These are phyloP conservation scores for Odontamblyopus lacepedii DNA, from an alignment of 2,797 vertebrate genomes.

Conservation along the genomic window DNA sequence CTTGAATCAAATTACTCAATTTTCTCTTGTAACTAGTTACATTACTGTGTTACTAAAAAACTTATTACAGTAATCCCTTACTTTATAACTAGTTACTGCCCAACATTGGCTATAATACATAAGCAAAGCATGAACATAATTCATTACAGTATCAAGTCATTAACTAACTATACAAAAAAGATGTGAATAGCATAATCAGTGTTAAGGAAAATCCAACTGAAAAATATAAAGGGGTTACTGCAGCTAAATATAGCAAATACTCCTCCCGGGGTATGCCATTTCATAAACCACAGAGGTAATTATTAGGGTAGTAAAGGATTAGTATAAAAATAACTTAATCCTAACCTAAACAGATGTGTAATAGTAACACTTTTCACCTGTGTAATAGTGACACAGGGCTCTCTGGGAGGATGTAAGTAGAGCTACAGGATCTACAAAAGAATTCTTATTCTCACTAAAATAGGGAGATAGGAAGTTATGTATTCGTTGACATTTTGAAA, in stretches of 20 bases:
- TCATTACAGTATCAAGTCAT: background rate
- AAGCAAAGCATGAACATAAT: no score
- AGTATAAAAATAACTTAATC: conserved; percentile 44
- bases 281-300: conserved; percentile 31
- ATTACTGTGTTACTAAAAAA: no score
- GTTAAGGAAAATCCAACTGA: background rate
- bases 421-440: no score
- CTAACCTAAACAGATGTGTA: conserved; percentile 12
- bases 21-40: no score
- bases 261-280: background rate
- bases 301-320: conserved; percentile 27
- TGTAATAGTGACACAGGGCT: conserved; percentile 7
- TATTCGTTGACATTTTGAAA: background rate
- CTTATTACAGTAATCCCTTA: no score
- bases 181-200: background rate
- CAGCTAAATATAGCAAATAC: background rate
- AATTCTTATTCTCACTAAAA: background rate
- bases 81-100: no score
- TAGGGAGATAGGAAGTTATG: background rate
- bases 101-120: no score
- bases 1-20: no score
- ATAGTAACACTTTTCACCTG: conserved; percentile 22
- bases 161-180: background rate
- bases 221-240: background rate
- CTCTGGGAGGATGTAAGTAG: background rate